Evolutionary conservation across 1,140 invertebrate species (phyloP), one percentile per base, ranked within the genome.

Genomic region (Physella acuta): DNA sequence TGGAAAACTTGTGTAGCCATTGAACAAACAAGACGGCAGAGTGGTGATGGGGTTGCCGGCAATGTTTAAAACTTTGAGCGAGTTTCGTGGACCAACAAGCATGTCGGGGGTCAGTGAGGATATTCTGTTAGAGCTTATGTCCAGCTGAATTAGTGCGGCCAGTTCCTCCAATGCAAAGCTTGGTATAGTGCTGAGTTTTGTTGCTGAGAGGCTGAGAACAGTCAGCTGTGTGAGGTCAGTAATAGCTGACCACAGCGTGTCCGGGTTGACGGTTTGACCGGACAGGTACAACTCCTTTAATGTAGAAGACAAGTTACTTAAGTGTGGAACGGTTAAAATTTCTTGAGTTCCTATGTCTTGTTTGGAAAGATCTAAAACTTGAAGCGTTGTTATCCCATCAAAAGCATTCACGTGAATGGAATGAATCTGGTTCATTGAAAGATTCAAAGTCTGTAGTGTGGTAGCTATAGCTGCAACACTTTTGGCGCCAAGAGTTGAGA

Each of bases 1-100:
- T 36, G 59, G 59, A 39, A 31, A 44, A 24, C 59, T 61, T 1
- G n/a, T 39, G 26, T 61, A 61, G 31, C 37, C 31, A 24, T 61
- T 28, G 26, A 61, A 61, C 3, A 44, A 36, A 34, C 59, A 61
- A n/a, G 59, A 39, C 8, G 59, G 39, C 5, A 61, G 36, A 24
- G 33, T 61, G 36, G 59, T 37, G 28, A 61, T 39, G 8, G 1
- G 2, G 37, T 39, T 61, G n/a, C 59, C 37, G 8, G 20, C 28
- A 24, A 61, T 33, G 5, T 31, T 37, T 3, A 61, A 30, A 37
- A 3, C 11, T 8, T 24, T 61, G 31, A 61, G 26, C 8, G 3
- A 16, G 24, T 1, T 36, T 16, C 59, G 59, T 31, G 59, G 59
- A 17, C 34, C 59, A 24, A 36, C 59, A 61, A 61, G 36, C 14